Evolutionary conservation across 2,797 vertebrate genomes (phyloP).

Genomic region (Salarias fasciatus): DNA sequence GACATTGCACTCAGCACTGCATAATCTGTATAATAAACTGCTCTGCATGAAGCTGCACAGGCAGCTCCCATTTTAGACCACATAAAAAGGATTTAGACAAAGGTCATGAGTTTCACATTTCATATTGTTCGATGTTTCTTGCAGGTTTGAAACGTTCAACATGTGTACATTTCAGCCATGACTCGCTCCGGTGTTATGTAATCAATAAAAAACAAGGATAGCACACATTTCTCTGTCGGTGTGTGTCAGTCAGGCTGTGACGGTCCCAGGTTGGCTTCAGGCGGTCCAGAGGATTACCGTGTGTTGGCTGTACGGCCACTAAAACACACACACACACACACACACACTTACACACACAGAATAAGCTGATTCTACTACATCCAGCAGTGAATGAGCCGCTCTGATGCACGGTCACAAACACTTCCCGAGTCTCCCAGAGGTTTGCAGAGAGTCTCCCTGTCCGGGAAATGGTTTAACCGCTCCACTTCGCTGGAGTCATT

Average conservation of each 20-base stretch:
- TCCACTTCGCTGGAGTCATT: conserved; percentile 24
- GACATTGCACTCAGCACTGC: conserved; percentile 27
- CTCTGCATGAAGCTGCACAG: too few species aligned
- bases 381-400: conserved; percentile 54
- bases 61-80: too few species aligned
- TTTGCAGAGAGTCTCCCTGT: conserved; percentile 27
- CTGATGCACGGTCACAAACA: conserved; percentile 58
- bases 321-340: conserved; percentile 23
- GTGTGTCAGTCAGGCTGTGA: conserved; percentile 39
- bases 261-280: conserved; percentile 51
- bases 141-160: conserved; percentile 9
- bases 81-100: too few species aligned
- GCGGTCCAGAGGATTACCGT: conserved; percentile 58
- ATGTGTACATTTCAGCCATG: neutral
- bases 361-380: conserved; percentile 39
- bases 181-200: conserved; percentile 26
- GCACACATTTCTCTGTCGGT: conserved; percentile 26
- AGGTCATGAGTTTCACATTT: too few species aligned
- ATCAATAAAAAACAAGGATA: conserved; percentile 37
- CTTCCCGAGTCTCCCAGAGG: conserved; percentile 24
- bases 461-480: conserved; percentile 45
- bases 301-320: conserved; percentile 53
- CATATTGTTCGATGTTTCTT: too few species aligned
- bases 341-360: too few species aligned
- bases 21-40: too few species aligned